Percentiles rank a stretch among this genome's conserved stretches.
Conservation (phyloP, 2,797 vertebrate species). For the Poecile montanus region DNA sequence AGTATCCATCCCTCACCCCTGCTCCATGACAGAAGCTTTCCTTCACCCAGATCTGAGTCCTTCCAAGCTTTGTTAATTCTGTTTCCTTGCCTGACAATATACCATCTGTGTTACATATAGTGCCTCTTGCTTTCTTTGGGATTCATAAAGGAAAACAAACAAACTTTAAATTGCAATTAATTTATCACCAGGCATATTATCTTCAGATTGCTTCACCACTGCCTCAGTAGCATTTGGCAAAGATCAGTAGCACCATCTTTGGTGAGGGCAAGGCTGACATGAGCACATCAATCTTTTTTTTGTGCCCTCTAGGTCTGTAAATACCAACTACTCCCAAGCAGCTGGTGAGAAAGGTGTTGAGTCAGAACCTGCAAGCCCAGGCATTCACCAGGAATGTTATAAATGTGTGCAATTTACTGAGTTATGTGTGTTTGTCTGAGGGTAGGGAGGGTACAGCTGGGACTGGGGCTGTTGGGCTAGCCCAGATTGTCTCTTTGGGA, state of each 20-base stretch:
- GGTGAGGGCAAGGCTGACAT: background rate
- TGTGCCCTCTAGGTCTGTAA: background rate
- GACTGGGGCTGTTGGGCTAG: background rate
- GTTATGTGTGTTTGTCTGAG: background rate
- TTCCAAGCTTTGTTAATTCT: background rate
- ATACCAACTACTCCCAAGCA: background rate
- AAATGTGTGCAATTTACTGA: background rate
- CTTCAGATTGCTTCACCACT: background rate
- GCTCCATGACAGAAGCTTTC: background rate
- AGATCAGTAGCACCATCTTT: background rate
- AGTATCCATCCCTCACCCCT: background rate
- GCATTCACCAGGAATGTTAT: background rate
- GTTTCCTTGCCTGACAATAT: background rate
- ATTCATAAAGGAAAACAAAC: background rate
- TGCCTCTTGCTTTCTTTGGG: background rate
- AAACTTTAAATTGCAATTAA: background rate
- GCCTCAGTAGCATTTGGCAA: background rate
- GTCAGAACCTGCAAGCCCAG: background rate
- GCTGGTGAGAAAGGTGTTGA: background rate
- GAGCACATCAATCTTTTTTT: background rate
- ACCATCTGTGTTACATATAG: background rate
- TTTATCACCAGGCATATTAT: background rate
- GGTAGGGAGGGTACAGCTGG: background rate
- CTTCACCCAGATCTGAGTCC: background rate
- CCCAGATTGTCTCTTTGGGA: background rate